These are phyloP conservation scores for Hylomyscus alleni DNA, from an alignment of 2,797 vertebrate genomes.

Conservation along the genomic window DNA sequence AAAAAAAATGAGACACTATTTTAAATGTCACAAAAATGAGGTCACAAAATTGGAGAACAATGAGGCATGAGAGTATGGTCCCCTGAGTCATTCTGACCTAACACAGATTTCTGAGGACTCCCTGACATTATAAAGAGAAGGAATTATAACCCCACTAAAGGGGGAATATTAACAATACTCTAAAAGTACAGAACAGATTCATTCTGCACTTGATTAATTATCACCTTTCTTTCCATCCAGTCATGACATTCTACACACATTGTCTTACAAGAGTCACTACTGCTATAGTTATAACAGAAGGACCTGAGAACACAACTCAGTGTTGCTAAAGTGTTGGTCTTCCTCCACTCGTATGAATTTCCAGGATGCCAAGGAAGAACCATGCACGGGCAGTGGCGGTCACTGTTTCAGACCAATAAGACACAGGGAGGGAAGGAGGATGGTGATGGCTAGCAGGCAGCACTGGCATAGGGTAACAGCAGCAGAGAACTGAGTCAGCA, in stretches of 20 bases:
- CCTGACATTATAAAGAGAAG: not conserved
- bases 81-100: not conserved
- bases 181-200: not conserved
- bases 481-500: not conserved
- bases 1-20: not conserved
- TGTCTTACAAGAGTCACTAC: not conserved
- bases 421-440: no score
- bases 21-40: not conserved
- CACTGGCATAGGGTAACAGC: fast-evolving
- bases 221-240: not conserved
- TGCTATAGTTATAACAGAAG: not conserved
- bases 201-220: constrained; percentile 22
- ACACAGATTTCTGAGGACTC: not conserved
- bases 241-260: not conserved
- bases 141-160: not conserved
- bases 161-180: not conserved
- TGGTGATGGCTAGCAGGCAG: no score
- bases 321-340: not conserved
- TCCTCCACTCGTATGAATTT: not conserved
- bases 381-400: not conserved
- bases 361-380: no score
- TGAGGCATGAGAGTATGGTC: not conserved
- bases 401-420: not conserved
- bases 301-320: not conserved
- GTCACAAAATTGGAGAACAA: not conserved